These are phyloP conservation scores for Catharus minimus DNA, from an alignment of 2,113 vertebrate species.

Conservation along the genomic window DNA sequence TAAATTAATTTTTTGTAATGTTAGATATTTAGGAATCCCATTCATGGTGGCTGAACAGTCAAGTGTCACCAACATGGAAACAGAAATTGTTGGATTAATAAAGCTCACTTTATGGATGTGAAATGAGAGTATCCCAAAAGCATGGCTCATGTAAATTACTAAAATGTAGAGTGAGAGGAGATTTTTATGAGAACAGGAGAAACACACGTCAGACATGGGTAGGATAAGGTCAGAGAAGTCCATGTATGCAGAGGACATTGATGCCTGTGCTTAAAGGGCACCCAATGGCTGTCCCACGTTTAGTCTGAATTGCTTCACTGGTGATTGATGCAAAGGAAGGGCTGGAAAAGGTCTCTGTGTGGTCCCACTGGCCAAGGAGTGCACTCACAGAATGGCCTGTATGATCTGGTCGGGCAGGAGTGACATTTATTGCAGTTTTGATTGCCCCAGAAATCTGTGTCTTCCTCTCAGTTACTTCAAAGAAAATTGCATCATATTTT, in stretches of 20 bases:
- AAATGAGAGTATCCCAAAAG: neutral
- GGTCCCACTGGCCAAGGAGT: neutral
- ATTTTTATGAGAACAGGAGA: neutral
- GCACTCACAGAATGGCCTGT: neutral
- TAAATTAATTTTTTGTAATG: neutral
- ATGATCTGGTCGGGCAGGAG: neutral
- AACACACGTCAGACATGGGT: accelerated
- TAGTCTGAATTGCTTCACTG: neutral
- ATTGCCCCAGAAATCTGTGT: neutral
- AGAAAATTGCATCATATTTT: neutral
- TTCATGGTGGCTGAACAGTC: neutral
- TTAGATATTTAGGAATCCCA: neutral
- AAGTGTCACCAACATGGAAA: neutral
- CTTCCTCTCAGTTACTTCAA: neutral
- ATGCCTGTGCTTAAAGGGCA: neutral
- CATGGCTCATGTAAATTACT: neutral
- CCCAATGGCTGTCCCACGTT: neutral
- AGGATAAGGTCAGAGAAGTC: neutral
- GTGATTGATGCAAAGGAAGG: neutral
- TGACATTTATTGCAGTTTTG: neutral
- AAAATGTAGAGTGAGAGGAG: neutral
- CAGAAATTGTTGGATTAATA: neutral
- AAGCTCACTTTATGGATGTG: neutral
- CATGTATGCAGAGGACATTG: accelerated
- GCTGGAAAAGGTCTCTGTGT: neutral